Evolutionary conservation across 2,797 vertebrate genomes (phyloP).

Genomic region (Benthosema pterotum): DNA sequence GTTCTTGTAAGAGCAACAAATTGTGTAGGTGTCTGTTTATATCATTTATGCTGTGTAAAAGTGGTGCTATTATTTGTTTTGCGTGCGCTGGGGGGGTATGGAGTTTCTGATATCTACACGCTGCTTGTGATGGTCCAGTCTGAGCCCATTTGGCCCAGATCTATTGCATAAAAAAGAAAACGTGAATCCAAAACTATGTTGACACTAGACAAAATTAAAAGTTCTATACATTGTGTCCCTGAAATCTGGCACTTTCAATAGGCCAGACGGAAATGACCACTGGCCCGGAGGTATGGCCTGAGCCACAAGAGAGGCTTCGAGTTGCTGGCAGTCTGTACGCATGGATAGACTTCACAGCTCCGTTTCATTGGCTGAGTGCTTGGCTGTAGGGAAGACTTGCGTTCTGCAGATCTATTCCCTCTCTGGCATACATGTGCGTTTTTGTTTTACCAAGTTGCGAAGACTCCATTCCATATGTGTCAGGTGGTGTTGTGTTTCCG

Average conservation of each 20-base stretch:
- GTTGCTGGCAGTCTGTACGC: conserved; percentile 30
- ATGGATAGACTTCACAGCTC: conserved; percentile 37
- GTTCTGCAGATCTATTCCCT: conserved; percentile 54
- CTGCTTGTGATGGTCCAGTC: no score
- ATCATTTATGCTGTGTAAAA: no score
- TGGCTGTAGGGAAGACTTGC: conserved; percentile 44
- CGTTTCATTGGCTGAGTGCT: conserved; percentile 49
- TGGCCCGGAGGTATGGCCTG: conserved; percentile 18
- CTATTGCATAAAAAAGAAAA: not conserved
- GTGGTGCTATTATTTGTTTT: no score
- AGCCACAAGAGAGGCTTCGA: conserved; percentile 13
- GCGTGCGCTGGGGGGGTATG: no score
- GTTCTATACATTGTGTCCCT: not conserved
- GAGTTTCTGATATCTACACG: no score
- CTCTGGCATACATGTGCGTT: conserved; percentile 44
- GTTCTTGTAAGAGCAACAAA: no score
- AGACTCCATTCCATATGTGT: conserved; percentile 70
- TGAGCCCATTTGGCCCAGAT: no score
- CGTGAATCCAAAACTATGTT: not conserved
- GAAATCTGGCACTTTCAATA: not conserved
- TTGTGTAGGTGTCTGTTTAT: no score
- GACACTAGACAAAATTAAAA: not conserved
- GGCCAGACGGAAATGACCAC: conserved; percentile 3
- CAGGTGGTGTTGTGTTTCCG: conserved; percentile 67
- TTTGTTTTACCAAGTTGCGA: conserved; percentile 33